Conservation (phyloP, 2,888 invertebrate species). For the Cotesia congregata region DNA sequence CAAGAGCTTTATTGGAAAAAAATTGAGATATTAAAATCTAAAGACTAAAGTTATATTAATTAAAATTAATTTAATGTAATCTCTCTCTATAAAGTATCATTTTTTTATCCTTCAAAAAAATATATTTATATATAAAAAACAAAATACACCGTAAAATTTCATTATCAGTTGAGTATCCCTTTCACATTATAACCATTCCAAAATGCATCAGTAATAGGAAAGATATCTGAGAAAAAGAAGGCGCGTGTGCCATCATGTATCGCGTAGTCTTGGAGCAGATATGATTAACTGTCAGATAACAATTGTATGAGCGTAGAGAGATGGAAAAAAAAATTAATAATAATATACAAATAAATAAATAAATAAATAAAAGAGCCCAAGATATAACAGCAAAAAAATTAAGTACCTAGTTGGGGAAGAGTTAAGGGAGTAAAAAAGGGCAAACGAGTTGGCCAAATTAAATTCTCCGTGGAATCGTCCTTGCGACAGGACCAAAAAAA, state of each 20-base stretch:
- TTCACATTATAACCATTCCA: slow-evolving; percentile 22
- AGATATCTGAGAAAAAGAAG: slow-evolving; percentile 44
- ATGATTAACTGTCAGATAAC: slow-evolving; percentile 68
- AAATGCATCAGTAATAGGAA: slow-evolving; percentile 21
- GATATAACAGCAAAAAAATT: slow-evolving; percentile 14
- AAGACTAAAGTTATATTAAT: too few relatives aligned
- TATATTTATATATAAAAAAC: not conserved
- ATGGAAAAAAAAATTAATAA: slow-evolving; percentile 5
- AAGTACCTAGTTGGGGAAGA: slow-evolving; percentile 14
- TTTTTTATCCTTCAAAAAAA: too few relatives aligned
- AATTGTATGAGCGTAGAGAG: slow-evolving; percentile 53
- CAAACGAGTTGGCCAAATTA: slow-evolving; percentile 63
- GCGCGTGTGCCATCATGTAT: slow-evolving; percentile 46
- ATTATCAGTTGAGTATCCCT: slow-evolving; percentile 30
- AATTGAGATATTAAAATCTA: too few relatives aligned
- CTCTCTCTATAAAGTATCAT: too few relatives aligned
- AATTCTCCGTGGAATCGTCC: slow-evolving; percentile 64
- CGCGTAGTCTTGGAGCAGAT: slow-evolving; percentile 57
- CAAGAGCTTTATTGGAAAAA: too few relatives aligned
- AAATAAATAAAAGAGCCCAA: slow-evolving; percentile 23
- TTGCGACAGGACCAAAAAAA: slow-evolving; percentile 39
- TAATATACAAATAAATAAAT: not conserved
- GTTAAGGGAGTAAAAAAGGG: slow-evolving; percentile 34
- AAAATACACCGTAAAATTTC: slow-evolving; percentile 38
- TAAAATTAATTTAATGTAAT: too few relatives aligned